Evolutionary conservation across 2,888 invertebrate species (phyloP).

Genomic region (Heliconius sara): DNA sequence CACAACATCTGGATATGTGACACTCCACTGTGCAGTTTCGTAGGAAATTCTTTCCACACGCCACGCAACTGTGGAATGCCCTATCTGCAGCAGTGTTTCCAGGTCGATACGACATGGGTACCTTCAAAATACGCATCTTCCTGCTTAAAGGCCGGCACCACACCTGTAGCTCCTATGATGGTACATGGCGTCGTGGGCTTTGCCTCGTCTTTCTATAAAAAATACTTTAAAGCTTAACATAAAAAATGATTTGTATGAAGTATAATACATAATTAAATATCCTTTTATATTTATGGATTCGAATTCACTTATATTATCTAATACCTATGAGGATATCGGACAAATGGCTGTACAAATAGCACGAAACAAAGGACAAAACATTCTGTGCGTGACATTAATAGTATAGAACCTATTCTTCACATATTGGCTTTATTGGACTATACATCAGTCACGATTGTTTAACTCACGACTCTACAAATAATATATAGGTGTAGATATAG

Average conservation of each 20-base stretch:
- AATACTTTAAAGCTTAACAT: too few relatives aligned
- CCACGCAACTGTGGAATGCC: too few relatives aligned
- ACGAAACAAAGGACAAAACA: constrained; percentile 64
- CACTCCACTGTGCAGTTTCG: too few relatives aligned
- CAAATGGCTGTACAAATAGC: constrained; percentile 74
- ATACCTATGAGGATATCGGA: constrained; percentile 50
- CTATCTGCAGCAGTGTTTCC: too few relatives aligned
- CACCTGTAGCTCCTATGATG: too few relatives aligned
- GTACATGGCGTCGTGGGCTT: too few relatives aligned
- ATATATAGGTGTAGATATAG: constrained; percentile 6
- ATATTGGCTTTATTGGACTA: constrained; percentile 72
- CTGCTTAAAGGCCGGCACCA: too few relatives aligned
- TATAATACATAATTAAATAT: background rate
- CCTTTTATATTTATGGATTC: constrained; percentile 29
- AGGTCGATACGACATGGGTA: too few relatives aligned
- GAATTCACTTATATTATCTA: constrained; percentile 40
- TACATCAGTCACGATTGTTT: constrained; percentile 63
- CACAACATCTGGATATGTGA: too few relatives aligned
- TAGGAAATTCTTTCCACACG: too few relatives aligned
- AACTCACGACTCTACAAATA: constrained; percentile 42
- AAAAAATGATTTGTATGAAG: background rate
- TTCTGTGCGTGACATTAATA: constrained; percentile 76
- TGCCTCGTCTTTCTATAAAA: too few relatives aligned
- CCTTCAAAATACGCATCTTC: too few relatives aligned
- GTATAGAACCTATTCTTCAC: constrained; percentile 74